These are phyloP conservation scores for Napeogenes sylphis DNA, from an alignment of 2,888 invertebrate genomes.

Conservation along the genomic window DNA sequence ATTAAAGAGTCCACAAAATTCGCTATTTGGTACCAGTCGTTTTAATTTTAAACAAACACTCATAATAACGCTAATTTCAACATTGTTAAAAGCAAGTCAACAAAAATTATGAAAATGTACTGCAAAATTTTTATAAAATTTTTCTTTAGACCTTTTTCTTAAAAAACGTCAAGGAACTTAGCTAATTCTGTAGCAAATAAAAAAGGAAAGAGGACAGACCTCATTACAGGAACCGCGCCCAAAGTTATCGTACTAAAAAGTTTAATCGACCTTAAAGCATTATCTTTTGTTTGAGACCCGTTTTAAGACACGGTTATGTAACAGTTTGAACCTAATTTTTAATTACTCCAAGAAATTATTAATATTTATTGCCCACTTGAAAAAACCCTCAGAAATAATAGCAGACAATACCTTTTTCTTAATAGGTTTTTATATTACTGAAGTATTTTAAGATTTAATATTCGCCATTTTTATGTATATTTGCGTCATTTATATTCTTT, in stretches of 20 bases:
- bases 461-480: no score
- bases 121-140: constrained; percentile 3
- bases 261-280: constrained; percentile 61
- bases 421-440: constrained; percentile 1
- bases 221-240: constrained; percentile 35
- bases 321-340: constrained; percentile 39
- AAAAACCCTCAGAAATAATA: constrained; percentile 17
- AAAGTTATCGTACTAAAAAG: constrained; percentile 48
- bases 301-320: constrained; percentile 13
- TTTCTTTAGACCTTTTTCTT: constrained; percentile 8
- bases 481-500: no score
- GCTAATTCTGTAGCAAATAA: constrained; percentile 28
- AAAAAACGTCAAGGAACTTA: constrained; percentile 21
- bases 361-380: constrained; percentile 38
- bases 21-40: no score
- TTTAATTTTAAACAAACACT: no score
- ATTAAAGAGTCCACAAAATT: no score
- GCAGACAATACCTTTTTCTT: constrained; percentile 15
- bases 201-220: constrained; percentile 26
- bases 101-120: not conserved
- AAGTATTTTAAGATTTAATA: no score
- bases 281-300: constrained; percentile 49
- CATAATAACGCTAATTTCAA: not conserved
- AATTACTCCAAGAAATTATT: constrained; percentile 47
- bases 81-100: not conserved